Percentiles rank a stretch among this genome's conserved stretches.
Conservation (phyloP, 1,140 invertebrate species). For the Euglossa dilemma region DNA sequence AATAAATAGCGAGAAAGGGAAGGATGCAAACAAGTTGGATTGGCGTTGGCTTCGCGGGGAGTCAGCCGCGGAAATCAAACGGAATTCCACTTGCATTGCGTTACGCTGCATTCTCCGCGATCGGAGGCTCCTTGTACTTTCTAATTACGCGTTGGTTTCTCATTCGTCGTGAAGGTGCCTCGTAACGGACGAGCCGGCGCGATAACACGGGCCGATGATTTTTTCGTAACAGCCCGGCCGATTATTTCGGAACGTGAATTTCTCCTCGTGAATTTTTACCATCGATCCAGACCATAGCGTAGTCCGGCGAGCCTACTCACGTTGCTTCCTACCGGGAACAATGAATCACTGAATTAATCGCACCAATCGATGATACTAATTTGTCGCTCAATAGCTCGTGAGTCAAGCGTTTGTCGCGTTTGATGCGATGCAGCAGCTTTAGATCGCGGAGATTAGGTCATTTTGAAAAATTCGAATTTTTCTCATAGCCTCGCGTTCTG, state of each 20-base stretch:
- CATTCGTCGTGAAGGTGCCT: conserved; percentile 52
- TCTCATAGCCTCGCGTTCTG: no score
- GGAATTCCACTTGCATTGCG: conserved; percentile 68
- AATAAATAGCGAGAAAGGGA: not conserved
- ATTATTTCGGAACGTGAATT: conserved; percentile 47
- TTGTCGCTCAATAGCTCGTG: not conserved
- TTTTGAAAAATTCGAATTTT: not conserved
- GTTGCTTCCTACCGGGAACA: not conserved
- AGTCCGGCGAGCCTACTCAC: not conserved
- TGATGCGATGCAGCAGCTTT: not conserved
- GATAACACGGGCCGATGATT: conserved; percentile 61
- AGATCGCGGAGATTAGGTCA: not conserved
- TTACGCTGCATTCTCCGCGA: conserved; percentile 66
- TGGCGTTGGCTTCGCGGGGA: conserved; percentile 19
- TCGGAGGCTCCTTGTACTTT: conserved; percentile 67
- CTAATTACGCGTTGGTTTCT: conserved; percentile 64
- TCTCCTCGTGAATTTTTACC: conserved; percentile 7
- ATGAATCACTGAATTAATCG: conserved; percentile 28
- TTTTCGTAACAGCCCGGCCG: conserved; percentile 55
- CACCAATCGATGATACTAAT: conserved; percentile 4
- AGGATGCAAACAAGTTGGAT: conserved; percentile 7
- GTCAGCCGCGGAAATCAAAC: conserved; percentile 64
- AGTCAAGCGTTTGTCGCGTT: not conserved
- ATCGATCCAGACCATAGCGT: not conserved
- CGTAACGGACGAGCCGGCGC: conserved; percentile 47